These are phyloP conservation scores for Aporophyla lueneburgensis DNA, from an alignment of 2,888 invertebrate species.

Conservation along the genomic window DNA sequence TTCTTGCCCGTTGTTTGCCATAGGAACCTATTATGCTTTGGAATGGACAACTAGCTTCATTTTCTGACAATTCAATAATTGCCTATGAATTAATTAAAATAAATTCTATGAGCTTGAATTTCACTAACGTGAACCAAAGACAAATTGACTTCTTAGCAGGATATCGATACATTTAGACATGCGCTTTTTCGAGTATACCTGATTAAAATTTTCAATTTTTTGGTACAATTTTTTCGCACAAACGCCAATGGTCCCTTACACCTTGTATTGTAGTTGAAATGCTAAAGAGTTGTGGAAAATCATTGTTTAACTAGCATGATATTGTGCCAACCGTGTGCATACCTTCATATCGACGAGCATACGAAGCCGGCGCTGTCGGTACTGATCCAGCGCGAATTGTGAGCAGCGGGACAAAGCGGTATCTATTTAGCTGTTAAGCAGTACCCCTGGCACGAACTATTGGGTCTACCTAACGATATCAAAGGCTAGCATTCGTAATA, in stretches of 20 bases:
- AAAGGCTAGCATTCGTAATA: background rate
- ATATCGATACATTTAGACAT: too few species aligned
- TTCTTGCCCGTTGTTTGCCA: background rate
- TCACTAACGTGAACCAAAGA: background rate
- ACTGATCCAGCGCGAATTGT: constrained; percentile 61
- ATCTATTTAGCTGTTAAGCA: constrained; percentile 74
- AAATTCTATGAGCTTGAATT: background rate
- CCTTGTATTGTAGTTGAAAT: background rate
- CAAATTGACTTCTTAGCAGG: too few species aligned
- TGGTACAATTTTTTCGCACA: too few species aligned
- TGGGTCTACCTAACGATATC: constrained; percentile 17
- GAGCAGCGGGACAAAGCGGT: constrained; percentile 70
- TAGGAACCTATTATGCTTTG: background rate
- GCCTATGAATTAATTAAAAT: background rate
- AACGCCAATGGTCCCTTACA: background rate
- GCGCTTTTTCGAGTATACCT: background rate
- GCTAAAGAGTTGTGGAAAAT: background rate
- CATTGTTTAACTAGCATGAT: constrained; percentile 20
- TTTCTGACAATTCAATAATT: background rate
- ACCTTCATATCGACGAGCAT: constrained; percentile 45
- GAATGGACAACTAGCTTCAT: background rate
- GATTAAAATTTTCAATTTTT: background rate
- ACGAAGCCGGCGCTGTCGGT: constrained; percentile 49
- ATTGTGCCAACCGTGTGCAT: constrained; percentile 35
- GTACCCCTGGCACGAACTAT: constrained; percentile 51